Evolutionary conservation across 2,888 invertebrate genomes (phyloP).

Genomic region (Chalcosyrphus nemorum): DNA sequence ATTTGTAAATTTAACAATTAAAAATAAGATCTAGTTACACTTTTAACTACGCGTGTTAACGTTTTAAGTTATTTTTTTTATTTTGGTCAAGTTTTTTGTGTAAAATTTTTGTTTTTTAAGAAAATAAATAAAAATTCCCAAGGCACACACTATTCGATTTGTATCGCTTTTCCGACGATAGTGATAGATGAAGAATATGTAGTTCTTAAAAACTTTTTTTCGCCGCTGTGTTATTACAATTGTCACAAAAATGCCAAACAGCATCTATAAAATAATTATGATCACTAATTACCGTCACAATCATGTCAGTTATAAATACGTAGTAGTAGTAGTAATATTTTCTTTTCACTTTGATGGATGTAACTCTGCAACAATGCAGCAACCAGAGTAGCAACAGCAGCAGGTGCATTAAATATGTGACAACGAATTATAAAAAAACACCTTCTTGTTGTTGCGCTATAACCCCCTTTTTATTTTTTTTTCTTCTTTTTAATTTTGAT

Average conservation of each 20-base stretch:
- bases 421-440: conserved; percentile 21
- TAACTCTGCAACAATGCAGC: conserved; percentile 67
- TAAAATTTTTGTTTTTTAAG: background rate
- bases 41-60: conserved; percentile 60
- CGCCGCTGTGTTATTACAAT: conserved; percentile 73
- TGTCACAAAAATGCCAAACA: conserved; percentile 75
- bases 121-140: conserved; percentile 8
- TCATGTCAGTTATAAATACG: conserved; percentile 71
- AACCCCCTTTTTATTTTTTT: conserved; percentile 6
- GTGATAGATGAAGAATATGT: conserved; percentile 79
- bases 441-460: conserved; percentile 2
- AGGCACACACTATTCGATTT: background rate
- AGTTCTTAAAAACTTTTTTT: conserved; percentile 76
- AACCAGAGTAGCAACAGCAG: conserved; percentile 67
- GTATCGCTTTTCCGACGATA: conserved; percentile 78
- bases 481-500: background rate
- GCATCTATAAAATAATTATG: conserved; percentile 74
- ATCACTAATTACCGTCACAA: conserved; percentile 73
- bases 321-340: conserved; percentile 53
- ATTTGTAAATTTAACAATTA: conserved; percentile 29
- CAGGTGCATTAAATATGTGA: conserved; percentile 71
- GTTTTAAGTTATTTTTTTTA: background rate
- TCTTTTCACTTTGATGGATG: conserved; percentile 71
- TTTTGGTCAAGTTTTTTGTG: background rate
- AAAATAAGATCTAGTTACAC: conserved; percentile 50